A percentile compares a stretch with the other conserved stretches of the same genome.
Evolutionary conservation across 1,140 invertebrate species (phyloP).

Genomic region (Drosophila carrolli): DNA sequence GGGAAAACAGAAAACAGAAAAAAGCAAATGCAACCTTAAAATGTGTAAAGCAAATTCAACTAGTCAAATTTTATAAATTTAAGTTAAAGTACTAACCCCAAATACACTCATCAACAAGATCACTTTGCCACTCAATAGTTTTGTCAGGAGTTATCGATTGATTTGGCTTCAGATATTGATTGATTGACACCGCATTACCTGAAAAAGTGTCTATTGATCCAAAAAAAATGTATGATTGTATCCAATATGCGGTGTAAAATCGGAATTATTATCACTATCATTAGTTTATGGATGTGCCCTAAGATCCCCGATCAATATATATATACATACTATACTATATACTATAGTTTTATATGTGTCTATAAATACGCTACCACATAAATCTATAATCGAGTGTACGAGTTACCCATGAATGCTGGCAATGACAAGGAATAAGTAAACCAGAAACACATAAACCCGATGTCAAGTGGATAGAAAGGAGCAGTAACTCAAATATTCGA

Average conservation of each 20-base stretch:
- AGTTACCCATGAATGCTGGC: conserved; percentile 28
- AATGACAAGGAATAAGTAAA: conserved; percentile 7
- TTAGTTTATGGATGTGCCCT: conserved; percentile 51
- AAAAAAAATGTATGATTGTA: conserved; percentile 20
- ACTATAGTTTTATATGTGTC: conserved; percentile 69
- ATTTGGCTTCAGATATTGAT: conserved; percentile 26
- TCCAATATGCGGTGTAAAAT: conserved; percentile 19
- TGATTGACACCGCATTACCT: conserved; percentile 17
- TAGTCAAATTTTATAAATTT: conserved; percentile 82
- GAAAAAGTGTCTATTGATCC: conserved; percentile 6
- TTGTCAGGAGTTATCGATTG: conserved; percentile 10
- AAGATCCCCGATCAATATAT: conserved; percentile 65
- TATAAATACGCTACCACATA: conserved; percentile 51
- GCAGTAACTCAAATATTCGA: conserved; percentile 45
- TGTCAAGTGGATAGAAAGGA: conserved; percentile 45
- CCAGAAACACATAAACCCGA: conserved; percentile 53
- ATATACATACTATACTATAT: conserved; percentile 39
- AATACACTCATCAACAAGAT: conserved; percentile 61
- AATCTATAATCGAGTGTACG: conserved; percentile 42
- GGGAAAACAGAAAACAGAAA: conserved; percentile 35
- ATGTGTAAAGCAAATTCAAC: conserved; percentile 83
- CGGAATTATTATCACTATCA: conserved; percentile 39
- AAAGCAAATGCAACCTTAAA: conserved; percentile 55
- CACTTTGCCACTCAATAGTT: conserved; percentile 2
- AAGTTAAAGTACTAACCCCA: conserved; percentile 74